phyloP scores from a whole-genome alignment of 92 coral and sea anemone genomes.

The Porites evermanni region DNA sequence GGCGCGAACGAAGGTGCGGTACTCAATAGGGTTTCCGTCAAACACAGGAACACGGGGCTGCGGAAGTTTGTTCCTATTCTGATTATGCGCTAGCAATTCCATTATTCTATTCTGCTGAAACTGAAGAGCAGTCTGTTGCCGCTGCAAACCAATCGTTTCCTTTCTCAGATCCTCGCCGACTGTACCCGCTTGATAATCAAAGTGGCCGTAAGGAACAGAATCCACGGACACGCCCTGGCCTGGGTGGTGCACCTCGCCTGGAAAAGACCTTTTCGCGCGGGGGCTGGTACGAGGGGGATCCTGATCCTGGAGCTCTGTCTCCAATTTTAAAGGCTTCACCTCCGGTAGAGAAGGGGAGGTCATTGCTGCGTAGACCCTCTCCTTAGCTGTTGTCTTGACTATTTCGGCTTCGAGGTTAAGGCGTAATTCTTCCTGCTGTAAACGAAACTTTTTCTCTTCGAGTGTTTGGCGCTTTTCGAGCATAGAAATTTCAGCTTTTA shows the following conservation, averaged over 20 bases:
- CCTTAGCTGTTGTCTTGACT: constrained; percentile 30
- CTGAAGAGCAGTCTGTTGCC: too few relatives aligned
- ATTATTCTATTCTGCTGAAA: too few relatives aligned
- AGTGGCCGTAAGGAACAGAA: too few relatives aligned
- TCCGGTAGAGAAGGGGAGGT: neutral
- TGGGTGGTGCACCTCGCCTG: neutral
- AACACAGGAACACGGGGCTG: too few relatives aligned
- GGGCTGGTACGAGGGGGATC: neutral
- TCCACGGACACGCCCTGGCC: too few relatives aligned
- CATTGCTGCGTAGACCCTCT: constrained; percentile 2
- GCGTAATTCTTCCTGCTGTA: too few relatives aligned
- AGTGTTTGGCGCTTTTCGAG: neutral
- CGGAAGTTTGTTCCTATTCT: too few relatives aligned
- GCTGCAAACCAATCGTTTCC: neutral
- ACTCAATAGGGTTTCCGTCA: too few relatives aligned
- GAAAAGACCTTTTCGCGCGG: neutral
- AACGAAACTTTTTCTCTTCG: too few relatives aligned
- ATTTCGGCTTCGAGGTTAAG: neutral
- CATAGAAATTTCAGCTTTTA: neutral
- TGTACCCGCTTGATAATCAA: neutral
- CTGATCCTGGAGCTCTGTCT: neutral
- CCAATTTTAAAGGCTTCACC: constrained; percentile 1
- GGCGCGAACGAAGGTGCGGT: too few relatives aligned
- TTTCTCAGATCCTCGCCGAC: neutral
- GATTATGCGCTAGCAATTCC: too few relatives aligned